Conservation (phyloP, 2,113 vertebrate genomes). For the Nibea albiflora region DNA sequence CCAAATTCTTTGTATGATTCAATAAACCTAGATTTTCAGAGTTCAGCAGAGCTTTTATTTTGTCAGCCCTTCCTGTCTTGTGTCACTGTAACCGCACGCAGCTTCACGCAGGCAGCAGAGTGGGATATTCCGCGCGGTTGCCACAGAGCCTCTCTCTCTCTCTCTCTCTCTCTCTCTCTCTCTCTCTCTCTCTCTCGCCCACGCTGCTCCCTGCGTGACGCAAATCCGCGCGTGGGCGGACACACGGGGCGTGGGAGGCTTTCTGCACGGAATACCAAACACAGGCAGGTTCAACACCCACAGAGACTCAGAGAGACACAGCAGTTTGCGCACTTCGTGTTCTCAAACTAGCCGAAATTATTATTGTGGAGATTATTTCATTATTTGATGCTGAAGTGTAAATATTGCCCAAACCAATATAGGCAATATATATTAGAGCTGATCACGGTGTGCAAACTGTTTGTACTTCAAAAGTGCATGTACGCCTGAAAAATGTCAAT, state of each 20-base stretch:
- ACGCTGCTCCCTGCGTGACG: conserved; percentile 89
- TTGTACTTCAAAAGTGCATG: neutral
- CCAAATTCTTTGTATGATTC: too few species aligned
- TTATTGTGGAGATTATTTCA: neutral
- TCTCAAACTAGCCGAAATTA: conserved; percentile 43
- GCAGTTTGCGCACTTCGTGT: conserved; percentile 64
- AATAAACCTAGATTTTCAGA: too few species aligned
- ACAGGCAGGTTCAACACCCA: conserved; percentile 80
- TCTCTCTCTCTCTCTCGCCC: conserved; percentile 83
- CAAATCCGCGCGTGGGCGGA: conserved; percentile 90
- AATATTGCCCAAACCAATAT: conserved; percentile 35
- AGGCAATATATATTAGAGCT: neutral
- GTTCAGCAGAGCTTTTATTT: conserved; percentile 59
- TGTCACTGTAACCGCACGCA: neutral
- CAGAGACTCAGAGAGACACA: conserved; percentile 59
- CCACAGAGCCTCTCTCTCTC: conserved; percentile 74
- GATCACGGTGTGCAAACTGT: neutral
- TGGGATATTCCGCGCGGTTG: conserved; percentile 90
- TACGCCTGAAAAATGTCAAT: neutral
- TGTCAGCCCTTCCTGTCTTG: conserved; percentile 35
- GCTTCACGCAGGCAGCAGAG: conserved; percentile 58
- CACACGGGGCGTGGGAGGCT: conserved; percentile 86
- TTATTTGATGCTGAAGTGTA: conserved; percentile 24
- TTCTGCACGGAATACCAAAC: conserved; percentile 86
- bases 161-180: conserved; percentile 57